Conservation (phyloP, 2,797 vertebrate species). For the Alca torda region DNA sequence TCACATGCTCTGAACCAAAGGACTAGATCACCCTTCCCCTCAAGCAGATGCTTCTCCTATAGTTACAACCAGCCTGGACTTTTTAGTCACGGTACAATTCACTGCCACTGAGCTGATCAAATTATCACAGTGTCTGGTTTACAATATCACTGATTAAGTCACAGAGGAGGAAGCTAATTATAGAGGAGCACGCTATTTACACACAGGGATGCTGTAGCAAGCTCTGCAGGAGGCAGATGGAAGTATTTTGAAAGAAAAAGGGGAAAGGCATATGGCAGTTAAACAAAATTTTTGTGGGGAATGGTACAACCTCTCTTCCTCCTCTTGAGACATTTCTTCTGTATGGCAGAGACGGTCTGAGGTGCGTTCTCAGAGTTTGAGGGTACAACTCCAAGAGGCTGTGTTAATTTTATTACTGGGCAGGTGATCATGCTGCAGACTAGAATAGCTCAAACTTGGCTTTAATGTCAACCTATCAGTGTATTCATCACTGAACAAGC, state of each 20-base stretch:
- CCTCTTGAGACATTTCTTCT: neutral
- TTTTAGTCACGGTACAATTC: slow-evolving; percentile 52
- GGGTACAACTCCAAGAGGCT: slow-evolving; percentile 12
- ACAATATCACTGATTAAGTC: slow-evolving; percentile 69
- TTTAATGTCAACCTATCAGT: slow-evolving; percentile 63
- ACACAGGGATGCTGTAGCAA: slow-evolving; percentile 53
- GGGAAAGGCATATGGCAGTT: neutral
- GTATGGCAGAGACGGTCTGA: neutral
- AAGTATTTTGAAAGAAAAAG: slow-evolving; percentile 41
- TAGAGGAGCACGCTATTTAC: slow-evolving; percentile 60
- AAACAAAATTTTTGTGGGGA: neutral
- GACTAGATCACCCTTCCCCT: neutral
- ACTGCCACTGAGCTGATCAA: slow-evolving; percentile 59
- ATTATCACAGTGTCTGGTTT: slow-evolving; percentile 61
- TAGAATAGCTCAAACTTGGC: slow-evolving; percentile 47
- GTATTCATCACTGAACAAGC: slow-evolving; percentile 33
- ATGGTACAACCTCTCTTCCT: neutral
- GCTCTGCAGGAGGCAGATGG: slow-evolving; percentile 44
- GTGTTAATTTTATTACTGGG: slow-evolving; percentile 46
- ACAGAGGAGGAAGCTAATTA: slow-evolving; percentile 68
- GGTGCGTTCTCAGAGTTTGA: neutral
- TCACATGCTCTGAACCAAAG: neutral
- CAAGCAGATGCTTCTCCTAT: slow-evolving; percentile 32
- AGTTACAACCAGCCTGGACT: slow-evolving; percentile 12
- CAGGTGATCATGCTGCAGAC: slow-evolving; percentile 25